Percentiles rank a stretch among this genome's conserved stretches.
Evolutionary conservation across 2,113 vertebrate species (phyloP).

Genomic region (Pedetes capensis): DNA sequence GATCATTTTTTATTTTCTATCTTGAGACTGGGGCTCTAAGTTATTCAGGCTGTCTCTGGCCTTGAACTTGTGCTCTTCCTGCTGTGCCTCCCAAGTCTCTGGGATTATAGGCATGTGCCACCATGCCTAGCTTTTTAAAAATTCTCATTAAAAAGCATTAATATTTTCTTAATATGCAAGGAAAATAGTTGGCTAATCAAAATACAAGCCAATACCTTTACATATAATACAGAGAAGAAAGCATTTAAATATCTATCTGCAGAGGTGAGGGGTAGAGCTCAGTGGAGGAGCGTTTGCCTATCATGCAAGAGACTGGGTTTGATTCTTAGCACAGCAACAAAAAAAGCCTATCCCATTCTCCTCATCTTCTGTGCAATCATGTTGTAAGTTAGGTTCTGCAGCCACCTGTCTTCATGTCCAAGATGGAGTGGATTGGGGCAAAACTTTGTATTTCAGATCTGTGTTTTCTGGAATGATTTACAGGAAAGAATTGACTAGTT

Average conservation of each 20-base stretch:
- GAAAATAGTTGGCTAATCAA: neutral
- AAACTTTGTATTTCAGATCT: neutral
- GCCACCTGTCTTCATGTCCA: neutral
- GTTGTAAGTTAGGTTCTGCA: neutral
- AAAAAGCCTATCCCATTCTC: neutral
- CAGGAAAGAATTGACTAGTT: neutral
- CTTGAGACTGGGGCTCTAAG: too few relatives aligned
- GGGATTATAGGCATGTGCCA: too few relatives aligned
- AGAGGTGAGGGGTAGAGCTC: neutral
- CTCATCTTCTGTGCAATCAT: neutral
- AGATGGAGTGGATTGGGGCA: neutral
- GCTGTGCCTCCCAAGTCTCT: too few relatives aligned
- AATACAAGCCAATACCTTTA: neutral
- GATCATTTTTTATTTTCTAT: too few relatives aligned
- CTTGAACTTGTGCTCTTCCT: too few relatives aligned
- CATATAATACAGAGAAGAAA: neutral
- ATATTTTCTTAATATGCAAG: neutral
- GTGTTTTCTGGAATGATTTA: neutral
- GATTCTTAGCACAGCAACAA: neutral
- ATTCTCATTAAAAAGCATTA: neutral
- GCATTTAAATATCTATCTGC: neutral
- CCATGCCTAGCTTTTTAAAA: too few relatives aligned
- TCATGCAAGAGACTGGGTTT: neutral
- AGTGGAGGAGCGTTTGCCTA: neutral
- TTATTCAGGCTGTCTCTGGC: too few relatives aligned